phyloP scores from a whole-genome alignment of 2,797 vertebrate species.

The Eupleurogrammus muticus region DNA sequence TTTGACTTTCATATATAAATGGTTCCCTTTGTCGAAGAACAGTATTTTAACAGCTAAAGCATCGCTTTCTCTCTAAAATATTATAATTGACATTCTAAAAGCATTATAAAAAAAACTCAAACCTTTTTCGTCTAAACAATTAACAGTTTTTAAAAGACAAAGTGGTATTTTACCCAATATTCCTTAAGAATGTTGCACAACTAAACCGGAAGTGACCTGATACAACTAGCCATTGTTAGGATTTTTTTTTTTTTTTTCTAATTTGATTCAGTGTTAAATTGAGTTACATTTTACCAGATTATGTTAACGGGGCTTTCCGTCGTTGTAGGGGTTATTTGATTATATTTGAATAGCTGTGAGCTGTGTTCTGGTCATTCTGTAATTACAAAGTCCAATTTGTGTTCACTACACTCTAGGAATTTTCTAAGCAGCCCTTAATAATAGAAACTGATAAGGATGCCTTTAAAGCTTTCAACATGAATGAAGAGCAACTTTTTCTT shows the following conservation, averaged over 20 bases:
- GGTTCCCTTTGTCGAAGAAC: neutral
- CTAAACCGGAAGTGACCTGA: neutral
- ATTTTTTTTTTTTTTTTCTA: neutral
- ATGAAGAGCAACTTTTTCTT: too few relatives aligned
- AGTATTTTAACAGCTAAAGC: neutral
- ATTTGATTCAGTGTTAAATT: slow-evolving; percentile 21
- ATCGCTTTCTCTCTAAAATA: neutral
- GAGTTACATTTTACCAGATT: slow-evolving; percentile 22
- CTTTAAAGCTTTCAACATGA: neutral
- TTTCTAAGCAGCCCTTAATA: slow-evolving; percentile 1
- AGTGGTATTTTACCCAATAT: slow-evolving; percentile 4
- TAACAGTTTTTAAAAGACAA: neutral
- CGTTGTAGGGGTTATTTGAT: slow-evolving; percentile 37
- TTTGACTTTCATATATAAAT: neutral
- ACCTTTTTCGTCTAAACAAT: neutral
- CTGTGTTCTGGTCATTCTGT: slow-evolving; percentile 21
- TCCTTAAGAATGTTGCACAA: slow-evolving; percentile 4
- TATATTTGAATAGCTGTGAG: slow-evolving; percentile 20
- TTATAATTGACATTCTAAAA: neutral
- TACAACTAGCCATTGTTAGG: neutral
- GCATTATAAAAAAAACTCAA: neutral
- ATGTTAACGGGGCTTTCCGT: slow-evolving; percentile 52
- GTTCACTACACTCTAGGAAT: slow-evolving; percentile 7
- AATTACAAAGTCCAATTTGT: slow-evolving; percentile 24
- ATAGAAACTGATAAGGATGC: neutral